Conservation (phyloP, 2,797 vertebrate species). For the Naso thynnoides region DNA sequence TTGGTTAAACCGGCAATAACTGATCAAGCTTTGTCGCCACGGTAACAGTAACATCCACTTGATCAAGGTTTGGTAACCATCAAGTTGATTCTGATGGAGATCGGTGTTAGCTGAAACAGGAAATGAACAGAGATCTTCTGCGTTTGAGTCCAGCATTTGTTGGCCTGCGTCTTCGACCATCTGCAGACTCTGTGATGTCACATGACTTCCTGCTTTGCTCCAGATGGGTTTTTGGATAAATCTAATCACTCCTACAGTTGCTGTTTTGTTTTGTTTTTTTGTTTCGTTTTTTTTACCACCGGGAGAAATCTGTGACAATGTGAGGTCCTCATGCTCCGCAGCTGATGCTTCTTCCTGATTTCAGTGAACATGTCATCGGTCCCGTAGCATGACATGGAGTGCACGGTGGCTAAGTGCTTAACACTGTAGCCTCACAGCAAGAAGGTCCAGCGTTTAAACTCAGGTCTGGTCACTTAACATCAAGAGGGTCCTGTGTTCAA, state of each 20-base stretch:
- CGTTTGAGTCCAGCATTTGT: background rate
- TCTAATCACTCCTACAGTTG: no score
- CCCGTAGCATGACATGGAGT: background rate
- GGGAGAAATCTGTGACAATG: background rate
- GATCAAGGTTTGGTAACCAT: background rate
- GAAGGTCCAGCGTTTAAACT: no score
- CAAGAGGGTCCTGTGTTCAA: no score
- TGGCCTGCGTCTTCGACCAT: background rate
- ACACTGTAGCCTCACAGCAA: no score
- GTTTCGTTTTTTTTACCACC: no score
- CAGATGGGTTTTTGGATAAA: background rate
- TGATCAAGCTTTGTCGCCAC: no score
- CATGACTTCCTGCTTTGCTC: conserved; percentile 12
- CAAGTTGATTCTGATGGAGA: no score
- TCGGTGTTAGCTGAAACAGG: background rate
- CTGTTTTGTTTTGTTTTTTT: no score
- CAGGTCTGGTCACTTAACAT: no score
- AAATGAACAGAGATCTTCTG: background rate
- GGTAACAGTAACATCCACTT: background rate
- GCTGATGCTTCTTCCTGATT: background rate
- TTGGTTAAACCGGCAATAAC: no score
- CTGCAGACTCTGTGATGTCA: background rate
- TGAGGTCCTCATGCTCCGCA: background rate
- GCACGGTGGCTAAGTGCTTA: no score
- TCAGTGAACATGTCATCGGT: background rate